phyloP scores from a whole-genome alignment of 2,797 vertebrate species.

The Naso thynnoides region DNA sequence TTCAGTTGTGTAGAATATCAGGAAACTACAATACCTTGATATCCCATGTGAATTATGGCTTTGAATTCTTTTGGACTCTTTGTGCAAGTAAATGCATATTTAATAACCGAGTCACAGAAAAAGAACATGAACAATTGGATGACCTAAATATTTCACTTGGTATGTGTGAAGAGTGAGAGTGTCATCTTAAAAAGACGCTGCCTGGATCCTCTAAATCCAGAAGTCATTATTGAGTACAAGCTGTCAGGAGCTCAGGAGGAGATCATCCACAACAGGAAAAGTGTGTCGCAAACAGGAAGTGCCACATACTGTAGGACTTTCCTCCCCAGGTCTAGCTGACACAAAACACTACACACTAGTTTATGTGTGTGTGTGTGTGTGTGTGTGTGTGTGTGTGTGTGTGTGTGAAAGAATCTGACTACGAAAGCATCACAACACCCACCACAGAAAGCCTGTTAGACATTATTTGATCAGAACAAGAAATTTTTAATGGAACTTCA shows the following conservation, averaged over 20 bases:
- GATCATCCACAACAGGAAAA: constrained; percentile 79
- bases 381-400: constrained; percentile 22
- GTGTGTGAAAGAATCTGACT: constrained; percentile 12
- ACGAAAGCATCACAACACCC: neutral
- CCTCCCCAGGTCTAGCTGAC: constrained; percentile 52
- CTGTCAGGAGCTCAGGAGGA: constrained; percentile 53
- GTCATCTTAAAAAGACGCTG: constrained; percentile 40
- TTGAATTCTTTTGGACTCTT: constrained; percentile 45
- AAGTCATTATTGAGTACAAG: constrained; percentile 44
- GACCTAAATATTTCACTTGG: constrained; percentile 63
- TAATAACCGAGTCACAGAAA: constrained; percentile 55
- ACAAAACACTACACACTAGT: constrained; percentile 48
- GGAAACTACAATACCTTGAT: constrained; percentile 7
- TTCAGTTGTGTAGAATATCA: constrained; percentile 18
- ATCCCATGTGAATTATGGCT: constrained; percentile 24
- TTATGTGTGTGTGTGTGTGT: constrained; percentile 23
- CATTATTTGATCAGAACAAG: constrained; percentile 26
- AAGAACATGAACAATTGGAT: constrained; percentile 50
- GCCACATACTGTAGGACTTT: constrained; percentile 57
- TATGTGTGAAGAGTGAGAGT: constrained; percentile 39
- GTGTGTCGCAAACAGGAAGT: constrained; percentile 81
- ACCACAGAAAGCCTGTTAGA: neutral
- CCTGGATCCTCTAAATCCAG: constrained; percentile 35
- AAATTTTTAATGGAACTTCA: neutral
- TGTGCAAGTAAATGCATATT: constrained; percentile 64